phyloP scores from a whole-genome alignment of 2,797 vertebrate genomes.

The Malacoraja senta region DNA sequence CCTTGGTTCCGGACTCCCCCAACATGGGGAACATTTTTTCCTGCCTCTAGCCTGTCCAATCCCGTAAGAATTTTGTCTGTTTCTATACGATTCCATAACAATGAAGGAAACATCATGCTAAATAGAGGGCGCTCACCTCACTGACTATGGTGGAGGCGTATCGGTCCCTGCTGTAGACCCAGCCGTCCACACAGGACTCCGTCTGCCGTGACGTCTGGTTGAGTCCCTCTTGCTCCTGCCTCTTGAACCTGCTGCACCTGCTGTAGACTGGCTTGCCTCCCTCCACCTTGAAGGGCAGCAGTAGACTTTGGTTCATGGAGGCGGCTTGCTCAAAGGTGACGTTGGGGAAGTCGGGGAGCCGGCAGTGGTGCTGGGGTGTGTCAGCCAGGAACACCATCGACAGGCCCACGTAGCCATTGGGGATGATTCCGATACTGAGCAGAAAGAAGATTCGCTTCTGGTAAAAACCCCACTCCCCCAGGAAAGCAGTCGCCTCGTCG shows the following conservation, averaged over 20 bases:
- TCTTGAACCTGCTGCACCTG: conserved; percentile 45
- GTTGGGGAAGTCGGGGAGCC: not conserved
- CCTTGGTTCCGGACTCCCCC: too few relatives aligned
- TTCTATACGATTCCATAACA: too few relatives aligned
- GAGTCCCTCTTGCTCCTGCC: not conserved
- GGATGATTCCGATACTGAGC: conserved; percentile 41
- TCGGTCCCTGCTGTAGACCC: conserved; percentile 24
- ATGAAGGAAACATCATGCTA: too few relatives aligned
- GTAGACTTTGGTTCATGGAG: not conserved
- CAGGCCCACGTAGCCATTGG: conserved; percentile 43
- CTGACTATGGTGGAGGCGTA: conserved; percentile 23
- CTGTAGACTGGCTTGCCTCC: conserved; percentile 39
- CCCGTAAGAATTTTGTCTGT: too few relatives aligned
- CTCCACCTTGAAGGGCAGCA: conserved; percentile 31
- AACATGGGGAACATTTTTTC: too few relatives aligned
- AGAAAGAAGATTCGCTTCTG: conserved; percentile 42
- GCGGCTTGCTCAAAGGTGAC: not conserved
- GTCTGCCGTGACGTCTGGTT: not conserved
- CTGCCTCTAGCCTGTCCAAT: too few relatives aligned
- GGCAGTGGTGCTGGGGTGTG: too few relatives aligned
- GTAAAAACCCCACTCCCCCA: conserved; percentile 43
- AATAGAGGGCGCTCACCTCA: not conserved
- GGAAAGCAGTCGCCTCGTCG: conserved; percentile 41
- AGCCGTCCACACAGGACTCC: conserved; percentile 18
- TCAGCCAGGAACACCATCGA: conserved; percentile 41